Percentiles rank a stretch among this genome's conserved stretches.
Evolutionary conservation across 2,888 invertebrate genomes (phyloP).

Genomic region (Hirtodrosophila alboralis): DNA sequence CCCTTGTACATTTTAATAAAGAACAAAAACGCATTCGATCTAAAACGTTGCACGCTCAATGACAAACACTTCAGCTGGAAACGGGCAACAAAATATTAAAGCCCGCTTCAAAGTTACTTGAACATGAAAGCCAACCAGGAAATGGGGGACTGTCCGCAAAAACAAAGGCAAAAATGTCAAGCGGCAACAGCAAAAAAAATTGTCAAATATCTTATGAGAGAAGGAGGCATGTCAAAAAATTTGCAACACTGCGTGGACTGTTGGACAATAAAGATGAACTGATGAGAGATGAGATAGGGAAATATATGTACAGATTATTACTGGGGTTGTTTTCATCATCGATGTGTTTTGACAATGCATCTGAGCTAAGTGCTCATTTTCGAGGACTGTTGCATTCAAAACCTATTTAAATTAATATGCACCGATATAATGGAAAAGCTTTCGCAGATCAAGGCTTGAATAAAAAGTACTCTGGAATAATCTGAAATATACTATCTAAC

Average conservation of each 20-base stretch:
- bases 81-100: conserved; percentile 33
- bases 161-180: conserved; percentile 58
- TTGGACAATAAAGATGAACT: conserved; percentile 27
- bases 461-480: no score
- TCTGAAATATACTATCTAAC: no score
- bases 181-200: not conserved
- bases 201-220: conserved; percentile 2
- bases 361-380: conserved; percentile 3
- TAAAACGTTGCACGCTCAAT: conserved; percentile 39
- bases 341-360: conserved; percentile 6
- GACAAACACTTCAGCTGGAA: conserved; percentile 37
- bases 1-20: conserved; percentile 40
- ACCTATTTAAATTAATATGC: conserved; percentile 1
- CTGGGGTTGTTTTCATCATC: not conserved
- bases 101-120: conserved; percentile 21
- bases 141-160: conserved; percentile 44
- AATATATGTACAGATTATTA: not conserved
- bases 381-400: conserved; percentile 2
- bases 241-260: conserved; percentile 37
- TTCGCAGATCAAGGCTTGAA: no score
- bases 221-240: conserved; percentile 40
- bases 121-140: conserved; percentile 26
- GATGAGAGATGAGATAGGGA: conserved; percentile 4
- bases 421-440: not conserved
- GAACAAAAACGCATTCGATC: conserved; percentile 45